phyloP scores from a whole-genome alignment of 2,113 vertebrate species.

The Hyaena hyaena region DNA sequence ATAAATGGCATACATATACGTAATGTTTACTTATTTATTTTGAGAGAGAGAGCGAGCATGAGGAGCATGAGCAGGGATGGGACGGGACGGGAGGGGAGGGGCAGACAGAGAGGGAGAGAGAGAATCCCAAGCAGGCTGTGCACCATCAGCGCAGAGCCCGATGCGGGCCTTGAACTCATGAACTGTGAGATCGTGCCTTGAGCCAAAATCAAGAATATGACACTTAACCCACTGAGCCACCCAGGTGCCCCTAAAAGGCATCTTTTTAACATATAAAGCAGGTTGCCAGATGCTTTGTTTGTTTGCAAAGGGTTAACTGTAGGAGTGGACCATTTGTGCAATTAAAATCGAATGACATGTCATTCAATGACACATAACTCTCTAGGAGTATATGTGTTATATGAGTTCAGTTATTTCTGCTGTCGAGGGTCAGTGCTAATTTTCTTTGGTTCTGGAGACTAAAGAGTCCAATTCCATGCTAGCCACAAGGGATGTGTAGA shows the following conservation, averaged over 20 bases:
- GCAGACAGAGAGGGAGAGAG: not conserved
- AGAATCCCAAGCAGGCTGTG: not conserved
- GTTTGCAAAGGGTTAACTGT: not conserved
- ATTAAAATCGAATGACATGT: slow-evolving; percentile 20
- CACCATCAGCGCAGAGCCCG: not conserved
- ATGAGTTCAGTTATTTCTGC: slow-evolving; percentile 7
- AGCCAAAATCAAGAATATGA: not conserved
- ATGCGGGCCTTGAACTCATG: not conserved
- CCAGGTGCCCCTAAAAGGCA: not conserved
- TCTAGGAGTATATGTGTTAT: not conserved
- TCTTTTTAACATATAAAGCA: slow-evolving; percentile 34
- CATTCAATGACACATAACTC: not conserved
- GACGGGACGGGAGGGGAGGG: not conserved
- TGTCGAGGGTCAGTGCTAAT: not conserved
- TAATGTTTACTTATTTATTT: not conserved
- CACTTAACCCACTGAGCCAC: not conserved
- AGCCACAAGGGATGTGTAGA: not conserved
- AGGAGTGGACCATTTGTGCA: not conserved
- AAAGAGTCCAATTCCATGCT: not conserved
- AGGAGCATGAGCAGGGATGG: not conserved
- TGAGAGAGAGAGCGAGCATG: not conserved
- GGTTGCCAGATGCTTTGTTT: not conserved
- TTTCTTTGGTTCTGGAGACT: slow-evolving; percentile 12
- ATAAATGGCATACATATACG: not conserved
- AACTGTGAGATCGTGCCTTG: not conserved